These are phyloP conservation scores for Lepus timidus DNA, from an alignment of 2,113 vertebrate species.

Conservation along the genomic window DNA sequence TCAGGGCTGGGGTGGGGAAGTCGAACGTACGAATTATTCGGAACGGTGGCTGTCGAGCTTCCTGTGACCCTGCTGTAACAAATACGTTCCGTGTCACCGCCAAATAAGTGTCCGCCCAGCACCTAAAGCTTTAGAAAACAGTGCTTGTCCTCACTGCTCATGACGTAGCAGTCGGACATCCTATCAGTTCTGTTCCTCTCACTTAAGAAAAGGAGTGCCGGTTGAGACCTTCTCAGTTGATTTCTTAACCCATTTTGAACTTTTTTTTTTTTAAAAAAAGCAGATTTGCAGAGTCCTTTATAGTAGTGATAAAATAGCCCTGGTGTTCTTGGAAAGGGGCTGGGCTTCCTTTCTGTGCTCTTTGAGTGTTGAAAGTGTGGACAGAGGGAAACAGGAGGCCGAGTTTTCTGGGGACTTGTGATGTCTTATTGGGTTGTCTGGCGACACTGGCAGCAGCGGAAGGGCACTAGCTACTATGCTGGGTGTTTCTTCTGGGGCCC, in stretches of 20 bases:
- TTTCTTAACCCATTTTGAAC: constrained; percentile 32
- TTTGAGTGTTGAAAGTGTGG: constrained; percentile 26
- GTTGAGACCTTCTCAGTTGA: neutral
- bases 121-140: constrained; percentile 13
- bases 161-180: neutral
- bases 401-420: constrained; percentile 30
- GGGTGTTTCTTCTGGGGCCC: neutral
- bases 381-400: neutral
- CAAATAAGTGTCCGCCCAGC: neutral
- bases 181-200: constrained; percentile 9
- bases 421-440: neutral
- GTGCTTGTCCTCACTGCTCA: neutral
- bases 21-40: constrained; percentile 25
- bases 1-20: neutral
- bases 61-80: neutral
- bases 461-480: neutral
- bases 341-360: neutral
- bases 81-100: neutral
- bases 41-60: constrained; percentile 24
- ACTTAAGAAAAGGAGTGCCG: neutral
- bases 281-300: constrained; percentile 39
- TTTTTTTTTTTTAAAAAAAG: neutral
- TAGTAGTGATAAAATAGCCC: constrained; percentile 31
- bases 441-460: neutral
- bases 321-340: neutral